Evolutionary conservation across 1,140 invertebrate genomes (phyloP), one percentile per base, ranked within the genome.

Genomic region (Drosophila chauvacae): DNA sequence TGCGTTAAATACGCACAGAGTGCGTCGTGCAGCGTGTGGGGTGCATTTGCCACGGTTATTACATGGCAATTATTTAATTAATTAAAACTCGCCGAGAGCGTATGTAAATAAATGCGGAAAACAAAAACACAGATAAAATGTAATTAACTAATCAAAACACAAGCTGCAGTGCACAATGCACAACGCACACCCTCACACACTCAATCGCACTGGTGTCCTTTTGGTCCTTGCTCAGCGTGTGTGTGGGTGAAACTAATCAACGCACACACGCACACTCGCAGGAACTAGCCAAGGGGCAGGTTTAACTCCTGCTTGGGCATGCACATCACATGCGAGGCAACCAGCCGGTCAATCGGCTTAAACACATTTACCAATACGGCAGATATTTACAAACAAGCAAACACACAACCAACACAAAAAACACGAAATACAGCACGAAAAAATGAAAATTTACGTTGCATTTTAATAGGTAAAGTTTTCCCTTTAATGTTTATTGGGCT

Each of bases 91-190:
- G 65, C 80, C 70, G 41, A 66, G 44, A 75, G 80, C 68, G 72
- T 82, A 79, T 81, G 76, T 79, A 79, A 79, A 79, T 72, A 79
- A 79, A 72, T 71, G 68, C 57, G 51, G 35, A 81, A 83, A 85
- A 53, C 84, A 79, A 83, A 85, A 87, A 83, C 75, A 68, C 73
- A 80, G 64, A 84, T 70, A 80, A 83, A 86, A 84, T 80, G 74
- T 88, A 88, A 90, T 88, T 90, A 90, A 84, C 87, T 84, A 84
- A 85, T 81, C 85, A 80, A 84, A 88, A 84, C 80, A 88, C 85
- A 79, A 80, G 75, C 51, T 55, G 45, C 39, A 48, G 47, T 45
- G 47, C 58, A 48, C 39, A n/a, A 51, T 30, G 42, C 59, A 57
- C 44, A 53, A 51, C 51, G 18, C 26, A 56, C 28, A 7, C 35